Base-by-base conservation (phyloP, 2,113 vertebrate species). In the Hippocampus guttulatus region DNA sequence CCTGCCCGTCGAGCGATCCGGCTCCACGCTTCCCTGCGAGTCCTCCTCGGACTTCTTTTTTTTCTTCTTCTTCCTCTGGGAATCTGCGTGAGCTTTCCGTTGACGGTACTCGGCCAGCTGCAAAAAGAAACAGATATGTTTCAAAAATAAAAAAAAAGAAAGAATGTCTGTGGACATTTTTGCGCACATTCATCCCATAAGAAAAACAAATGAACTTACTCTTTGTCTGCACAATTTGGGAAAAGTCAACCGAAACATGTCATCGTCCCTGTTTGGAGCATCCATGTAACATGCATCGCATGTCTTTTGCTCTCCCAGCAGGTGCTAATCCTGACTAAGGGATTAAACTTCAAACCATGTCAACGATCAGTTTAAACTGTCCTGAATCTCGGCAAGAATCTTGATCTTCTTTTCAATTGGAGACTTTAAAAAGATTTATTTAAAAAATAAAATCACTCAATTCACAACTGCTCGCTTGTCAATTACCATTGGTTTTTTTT, bases 81-180 rank as follows among this genome's bases (percentile, higher is more conserved):
- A 92, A 87, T 95, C 95, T 0, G 88, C 87, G n/a, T 95, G 92
- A 8, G 95, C 96, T 86, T 96, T 98, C 80, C 91, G 94, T 87
- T 96, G 95, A 55, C 95, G 93, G 91, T 95, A 98, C 3, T 97
- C 94, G 72, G 96, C 96, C 90, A 99, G 89, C 97, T 99, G 85
- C 65, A 74, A 80, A 84, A 54, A 60, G 6, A 54, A 72, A 49
- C 5, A 79, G 4, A 11, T 3, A 18, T 55, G 20, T 40, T 62
- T 30, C 1, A 40, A 2, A 72, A 66, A 72, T 27, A 57, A 55
- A 27, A 27, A 40, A 54, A 33, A 27, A 1, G n/a, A 18, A 18
- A 27, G 40, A 3, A 33, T 43, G 10, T 11, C 11, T 43, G 21
- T 27, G 8, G 7, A 2, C 21, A 8, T 66, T 40, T 15, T 38